Conservation (phyloP, 1,140 invertebrate genomes). For the Galleria mellonella region DNA sequence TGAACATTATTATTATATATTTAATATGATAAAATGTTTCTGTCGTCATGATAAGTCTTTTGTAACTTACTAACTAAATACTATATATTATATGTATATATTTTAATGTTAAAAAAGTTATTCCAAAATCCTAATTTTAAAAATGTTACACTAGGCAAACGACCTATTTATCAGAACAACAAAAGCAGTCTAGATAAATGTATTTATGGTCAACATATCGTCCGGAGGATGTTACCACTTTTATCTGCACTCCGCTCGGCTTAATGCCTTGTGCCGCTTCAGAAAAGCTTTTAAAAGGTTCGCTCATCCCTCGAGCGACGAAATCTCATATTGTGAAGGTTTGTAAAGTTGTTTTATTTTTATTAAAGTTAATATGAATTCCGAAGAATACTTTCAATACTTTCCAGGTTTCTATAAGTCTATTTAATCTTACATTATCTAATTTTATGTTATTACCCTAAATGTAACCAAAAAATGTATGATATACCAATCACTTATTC, state of each 20-base stretch:
- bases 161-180: slow-evolving; percentile 47
- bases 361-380: slow-evolving; percentile 6
- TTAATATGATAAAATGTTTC: too few species aligned
- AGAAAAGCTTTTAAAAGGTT: slow-evolving; percentile 59
- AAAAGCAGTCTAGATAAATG: slow-evolving; percentile 51
- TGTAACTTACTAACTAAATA: too few species aligned
- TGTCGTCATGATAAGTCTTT: too few species aligned
- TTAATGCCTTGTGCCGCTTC: slow-evolving; percentile 44
- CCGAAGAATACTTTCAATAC: not conserved
- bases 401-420: too few species aligned
- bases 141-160: slow-evolving; percentile 50
- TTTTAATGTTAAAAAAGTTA: too few species aligned
- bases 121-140: too few species aligned
- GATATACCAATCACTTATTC: too few species aligned
- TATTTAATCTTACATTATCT: too few species aligned
- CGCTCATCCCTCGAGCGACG: slow-evolving; percentile 44
- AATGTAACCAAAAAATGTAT: too few species aligned
- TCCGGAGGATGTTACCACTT: slow-evolving; percentile 36
- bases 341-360: slow-evolving; percentile 20
- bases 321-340: slow-evolving; percentile 39
- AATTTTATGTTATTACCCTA: too few species aligned
- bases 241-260: slow-evolving; percentile 43
- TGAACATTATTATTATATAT: too few species aligned
- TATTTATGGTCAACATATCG: slow-evolving; percentile 53
- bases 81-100: too few species aligned